Evolutionary conservation across 1,140 invertebrate genomes (phyloP).

Genomic region (Pollicipes pollicipes): DNA sequence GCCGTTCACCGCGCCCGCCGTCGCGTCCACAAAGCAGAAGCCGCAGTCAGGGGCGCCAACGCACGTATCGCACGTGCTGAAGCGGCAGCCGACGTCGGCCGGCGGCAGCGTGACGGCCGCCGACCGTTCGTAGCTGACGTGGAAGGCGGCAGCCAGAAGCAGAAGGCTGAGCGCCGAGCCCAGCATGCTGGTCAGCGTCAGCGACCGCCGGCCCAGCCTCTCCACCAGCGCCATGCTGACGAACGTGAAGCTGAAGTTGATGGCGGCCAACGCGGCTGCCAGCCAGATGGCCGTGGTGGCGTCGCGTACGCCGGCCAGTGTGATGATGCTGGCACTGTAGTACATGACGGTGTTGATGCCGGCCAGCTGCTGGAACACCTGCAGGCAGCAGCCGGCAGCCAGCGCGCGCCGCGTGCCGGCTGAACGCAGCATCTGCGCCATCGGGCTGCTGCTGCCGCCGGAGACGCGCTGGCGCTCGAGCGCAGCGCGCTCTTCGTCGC

Average conservation of each 20-base stretch:
- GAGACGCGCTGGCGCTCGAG: too few species aligned
- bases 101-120: not conserved
- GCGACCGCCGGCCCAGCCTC: not conserved
- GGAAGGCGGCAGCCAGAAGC: not conserved
- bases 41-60: not conserved
- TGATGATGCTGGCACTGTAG: conserved; percentile 41
- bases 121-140: not conserved
- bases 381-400: conserved; percentile 35
- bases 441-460: too few species aligned
- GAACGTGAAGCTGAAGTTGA: not conserved
- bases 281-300: not conserved
- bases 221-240: conserved; percentile 1
- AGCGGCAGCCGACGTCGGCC: not conserved
- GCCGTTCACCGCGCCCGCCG: not conserved
- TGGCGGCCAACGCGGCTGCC: not conserved
- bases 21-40: not conserved
- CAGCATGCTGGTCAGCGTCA: not conserved
- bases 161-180: not conserved
- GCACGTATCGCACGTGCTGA: not conserved
- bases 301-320: conserved; percentile 30
- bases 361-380: conserved; percentile 38
- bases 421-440: too few species aligned
- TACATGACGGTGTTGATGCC: conserved; percentile 46
- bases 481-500: too few species aligned
- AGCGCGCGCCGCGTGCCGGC: conserved; percentile 18